Conservation (phyloP, 1,140 invertebrate genomes). For the Manduca sexta region DNA sequence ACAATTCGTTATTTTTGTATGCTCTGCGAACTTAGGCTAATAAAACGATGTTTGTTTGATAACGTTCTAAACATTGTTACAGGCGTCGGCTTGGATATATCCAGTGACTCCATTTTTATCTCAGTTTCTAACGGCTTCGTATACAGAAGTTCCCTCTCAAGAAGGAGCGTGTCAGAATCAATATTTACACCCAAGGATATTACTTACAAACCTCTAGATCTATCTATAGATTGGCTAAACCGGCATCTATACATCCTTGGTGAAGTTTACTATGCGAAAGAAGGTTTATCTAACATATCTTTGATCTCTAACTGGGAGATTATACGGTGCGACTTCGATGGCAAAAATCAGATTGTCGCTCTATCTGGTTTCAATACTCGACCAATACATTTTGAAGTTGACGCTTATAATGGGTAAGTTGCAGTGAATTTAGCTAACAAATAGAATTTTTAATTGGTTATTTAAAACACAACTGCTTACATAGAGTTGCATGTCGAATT, state of each 20-base stretch:
- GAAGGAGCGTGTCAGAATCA: slow-evolving; percentile 52
- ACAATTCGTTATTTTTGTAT: too few relatives aligned
- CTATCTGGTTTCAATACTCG: slow-evolving; percentile 77
- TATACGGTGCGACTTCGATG: slow-evolving; percentile 82
- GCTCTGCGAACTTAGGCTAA: too few relatives aligned
- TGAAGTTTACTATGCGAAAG: slow-evolving; percentile 74
- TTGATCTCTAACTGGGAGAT: slow-evolving; percentile 78
- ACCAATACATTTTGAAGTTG: slow-evolving; percentile 87
- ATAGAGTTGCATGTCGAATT: too few relatives aligned
- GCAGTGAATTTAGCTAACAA: too few relatives aligned
- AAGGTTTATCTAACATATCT: slow-evolving; percentile 34
- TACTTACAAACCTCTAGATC: slow-evolving; percentile 76
- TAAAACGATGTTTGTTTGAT: too few relatives aligned
- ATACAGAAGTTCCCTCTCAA: slow-evolving; percentile 64
- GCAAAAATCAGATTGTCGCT: slow-evolving; percentile 78
- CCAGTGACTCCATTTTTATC: slow-evolving; percentile 81
- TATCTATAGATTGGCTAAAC: slow-evolving; percentile 93
- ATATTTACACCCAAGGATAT: slow-evolving; percentile 75
- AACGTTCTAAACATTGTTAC: slow-evolving; percentile 28
- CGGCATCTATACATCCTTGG: slow-evolving; percentile 86
- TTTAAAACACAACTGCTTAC: too few relatives aligned
- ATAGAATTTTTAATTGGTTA: too few relatives aligned
- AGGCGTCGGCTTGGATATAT: slow-evolving; percentile 85
- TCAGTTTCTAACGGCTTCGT: slow-evolving; percentile 81
- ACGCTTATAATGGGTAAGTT: slow-evolving; percentile 92